Conservation (phyloP, 2,888 invertebrate species). For the Zelleria hepariella region DNA sequence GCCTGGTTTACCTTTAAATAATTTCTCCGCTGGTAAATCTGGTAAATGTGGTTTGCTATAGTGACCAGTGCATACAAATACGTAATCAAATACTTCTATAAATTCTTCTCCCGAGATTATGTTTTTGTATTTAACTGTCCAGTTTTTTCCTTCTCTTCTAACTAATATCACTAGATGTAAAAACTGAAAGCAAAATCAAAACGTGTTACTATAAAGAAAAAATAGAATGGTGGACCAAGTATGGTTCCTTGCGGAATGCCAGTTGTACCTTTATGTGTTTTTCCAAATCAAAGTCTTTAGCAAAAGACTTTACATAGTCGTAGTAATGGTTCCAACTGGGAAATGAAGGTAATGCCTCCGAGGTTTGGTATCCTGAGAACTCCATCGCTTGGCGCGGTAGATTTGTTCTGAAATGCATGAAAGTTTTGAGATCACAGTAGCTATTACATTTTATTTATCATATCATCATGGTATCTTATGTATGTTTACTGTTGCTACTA, state of each 20-base stretch:
- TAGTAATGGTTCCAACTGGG: conserved; percentile 45
- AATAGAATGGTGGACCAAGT: no score
- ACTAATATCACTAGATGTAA: conserved; percentile 43
- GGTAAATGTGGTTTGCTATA: conserved; percentile 51
- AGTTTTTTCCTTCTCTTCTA: conserved; percentile 30
- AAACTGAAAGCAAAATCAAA: conserved; percentile 29
- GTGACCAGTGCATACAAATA: conserved; percentile 80
- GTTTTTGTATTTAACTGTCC: conserved; percentile 45
- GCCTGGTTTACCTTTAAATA: conserved; percentile 43
- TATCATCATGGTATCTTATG: no score
- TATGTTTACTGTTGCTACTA: no score
- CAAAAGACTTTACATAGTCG: conserved; percentile 41
- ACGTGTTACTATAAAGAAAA: no score
- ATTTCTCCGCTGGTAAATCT: conserved; percentile 35
- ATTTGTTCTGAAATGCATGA: conserved; percentile 50
- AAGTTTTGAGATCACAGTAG: no score
- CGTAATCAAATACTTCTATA: conserved; percentile 71
- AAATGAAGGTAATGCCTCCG: conserved; percentile 42
- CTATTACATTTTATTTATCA: no score
- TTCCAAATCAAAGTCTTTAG: conserved; percentile 42
- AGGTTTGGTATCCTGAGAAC: conserved; percentile 44
- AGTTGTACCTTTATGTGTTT: conserved; percentile 40
- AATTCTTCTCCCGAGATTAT: conserved; percentile 37
- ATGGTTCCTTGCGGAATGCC: no score
- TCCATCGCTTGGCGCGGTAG: conserved; percentile 62